Evolutionary conservation across 2,113 vertebrate genomes (phyloP), one percentile per base, ranked within the genome.

Genomic region (Carassius gibelio): DNA sequence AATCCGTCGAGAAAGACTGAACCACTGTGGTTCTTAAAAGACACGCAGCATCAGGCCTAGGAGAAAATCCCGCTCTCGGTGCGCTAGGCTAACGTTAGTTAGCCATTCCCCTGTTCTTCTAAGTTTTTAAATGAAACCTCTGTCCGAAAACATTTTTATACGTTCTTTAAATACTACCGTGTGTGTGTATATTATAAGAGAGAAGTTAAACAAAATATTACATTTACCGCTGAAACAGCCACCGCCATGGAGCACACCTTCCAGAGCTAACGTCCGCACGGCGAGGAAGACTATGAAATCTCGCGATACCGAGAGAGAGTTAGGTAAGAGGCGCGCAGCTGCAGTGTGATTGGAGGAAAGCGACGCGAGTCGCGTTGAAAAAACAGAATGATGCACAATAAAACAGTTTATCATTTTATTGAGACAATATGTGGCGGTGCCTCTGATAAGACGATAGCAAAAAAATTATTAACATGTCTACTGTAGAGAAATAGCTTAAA

Each of bases 221-320:
- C 82, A 93, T 91, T 95, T 95, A 95, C 94, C 95, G 90, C 92
- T 92, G 92, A 90, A 91, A 92, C 92, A 86, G 93, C 93, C 42
- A 94, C 92, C 93, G 94, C 95, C 94, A 95, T 95, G 87, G 93
- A 94, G 94, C 93, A 94, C 93, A 91, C 93, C 91, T 85, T 92
- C 89, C 76, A 14, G 50, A 19, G 90, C 80, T 42, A 80, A 91
- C 90, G 91, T 90, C 92, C 86, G 30, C 90, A 71, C 68, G 66
- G 71, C 50, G 11, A 0, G 26, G 91, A 87, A n/a, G 0, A 88
- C 91, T 92, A 91, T 89, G 91, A 94, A 92, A 91, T 13, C 78
- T 55, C 1, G 1, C 57, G 10, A 42, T 83, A 85, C 19, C 45
- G 36, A 68, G 72, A 50, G 13, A 30, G 42, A 5, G 45, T 52